Base-by-base conservation (phyloP, 2,113 vertebrate genomes). In the Scartelaos histophorus region DNA sequence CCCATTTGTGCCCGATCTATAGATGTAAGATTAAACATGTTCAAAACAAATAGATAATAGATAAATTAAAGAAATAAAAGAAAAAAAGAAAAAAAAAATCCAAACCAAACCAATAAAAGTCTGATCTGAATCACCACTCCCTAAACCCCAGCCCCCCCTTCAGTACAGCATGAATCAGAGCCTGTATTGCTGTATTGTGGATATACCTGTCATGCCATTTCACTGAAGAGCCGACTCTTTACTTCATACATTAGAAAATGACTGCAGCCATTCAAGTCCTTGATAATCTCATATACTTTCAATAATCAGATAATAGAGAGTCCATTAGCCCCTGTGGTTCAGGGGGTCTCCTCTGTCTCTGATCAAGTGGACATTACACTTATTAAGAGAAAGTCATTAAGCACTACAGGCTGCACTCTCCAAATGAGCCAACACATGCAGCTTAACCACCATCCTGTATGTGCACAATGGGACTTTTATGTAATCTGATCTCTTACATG, bases 341-440 rank as follows among this genome's bases (percentile, higher is more conserved):
- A 61, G 58, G 25, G 1, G 58, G 58, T 17, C 58, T 34, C 22
- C 0, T 6, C 6, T 16, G 24, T 34, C 25, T 61, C 24, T 61
- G 25, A 34, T 61, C 24, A 34, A 61, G 58, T 61, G 72, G 49
- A 73, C 66, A 47, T 67, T 70, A 71, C 45, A 62, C 69, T 56
- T 73, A 25, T 74, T 72, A 67, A 17, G 46, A 64, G 43, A 13
- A 65, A 64, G 25, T 43, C 45, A 60, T n/a, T 57, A 70, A 70
- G 54, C 53, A 58, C 61, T 49, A n/a, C 51, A n/a, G 51, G 1
- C 17, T 5, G 17, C 6, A 16, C n/a, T 78, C 71, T 13, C 58
- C 70, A 71, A 53, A 51, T 66, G 15, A 15, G n/a, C 24, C 3
- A 25, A 58, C 5, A 12, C 21, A 24, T 57, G 3, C 1, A 1